A percentile compares a stretch with the other conserved stretches of the same genome.
phyloP scores from a whole-genome alignment of 2,113 vertebrate genomes.

The Eublepharis macularius region DNA sequence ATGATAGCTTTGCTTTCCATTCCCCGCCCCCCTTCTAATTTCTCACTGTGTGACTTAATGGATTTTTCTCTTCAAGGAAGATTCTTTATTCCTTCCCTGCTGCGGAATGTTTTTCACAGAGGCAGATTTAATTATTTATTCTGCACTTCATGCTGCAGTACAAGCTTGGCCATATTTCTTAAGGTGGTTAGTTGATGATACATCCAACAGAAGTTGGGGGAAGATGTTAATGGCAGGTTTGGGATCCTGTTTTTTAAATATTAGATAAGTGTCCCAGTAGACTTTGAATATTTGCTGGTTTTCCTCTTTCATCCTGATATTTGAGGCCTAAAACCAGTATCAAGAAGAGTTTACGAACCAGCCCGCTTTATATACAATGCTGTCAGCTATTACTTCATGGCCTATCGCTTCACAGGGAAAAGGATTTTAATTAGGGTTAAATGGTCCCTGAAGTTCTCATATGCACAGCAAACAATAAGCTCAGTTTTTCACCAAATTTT shows the following conservation, averaged over 20 bases:
- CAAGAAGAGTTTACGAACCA: background rate
- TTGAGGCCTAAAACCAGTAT: background rate
- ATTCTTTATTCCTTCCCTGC: slow-evolving; percentile 44
- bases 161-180: slow-evolving; percentile 34
- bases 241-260: background rate
- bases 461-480: background rate
- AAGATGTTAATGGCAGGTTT: background rate
- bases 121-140: slow-evolving; percentile 61
- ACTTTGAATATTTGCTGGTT: background rate
- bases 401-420: background rate
- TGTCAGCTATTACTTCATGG: background rate
- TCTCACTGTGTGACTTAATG: slow-evolving; percentile 36
- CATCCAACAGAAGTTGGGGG: background rate
- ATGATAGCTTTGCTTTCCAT: background rate
- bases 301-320: background rate
- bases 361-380: background rate
- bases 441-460: background rate
- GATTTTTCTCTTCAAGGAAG: slow-evolving; percentile 42
- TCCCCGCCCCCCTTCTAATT: background rate
- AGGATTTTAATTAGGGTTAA: background rate
- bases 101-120: slow-evolving; percentile 45
- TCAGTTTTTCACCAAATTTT: background rate
- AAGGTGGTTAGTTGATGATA: background rate
- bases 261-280: background rate
- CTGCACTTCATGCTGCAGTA: slow-evolving; percentile 40